phyloP scores from a whole-genome alignment of 2,797 vertebrate species.

The Linurgus olivaceus region DNA sequence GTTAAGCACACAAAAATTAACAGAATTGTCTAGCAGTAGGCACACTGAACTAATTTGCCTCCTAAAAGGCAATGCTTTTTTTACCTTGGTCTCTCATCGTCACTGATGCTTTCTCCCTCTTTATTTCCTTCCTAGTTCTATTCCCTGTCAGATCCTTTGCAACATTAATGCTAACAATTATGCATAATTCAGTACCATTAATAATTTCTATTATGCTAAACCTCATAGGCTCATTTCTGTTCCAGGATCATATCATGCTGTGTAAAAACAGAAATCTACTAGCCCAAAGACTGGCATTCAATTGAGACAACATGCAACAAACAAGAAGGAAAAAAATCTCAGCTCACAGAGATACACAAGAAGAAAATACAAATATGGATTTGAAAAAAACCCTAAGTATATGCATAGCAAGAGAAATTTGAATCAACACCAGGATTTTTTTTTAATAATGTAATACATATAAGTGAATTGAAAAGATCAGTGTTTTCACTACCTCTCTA shows the following conservation, averaged over 20 bases:
- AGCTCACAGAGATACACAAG: neutral
- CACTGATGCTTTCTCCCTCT: neutral
- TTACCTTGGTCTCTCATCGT: neutral
- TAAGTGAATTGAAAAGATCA: neutral
- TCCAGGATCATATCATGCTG: neutral
- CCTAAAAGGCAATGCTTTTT: neutral
- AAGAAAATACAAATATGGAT: neutral
- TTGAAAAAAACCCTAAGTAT: neutral
- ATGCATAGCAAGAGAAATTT: neutral
- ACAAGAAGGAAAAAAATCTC: neutral
- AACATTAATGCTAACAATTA: conserved; percentile 57
- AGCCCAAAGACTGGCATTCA: conserved; percentile 9
- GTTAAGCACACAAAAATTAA: neutral
- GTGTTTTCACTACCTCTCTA: neutral
- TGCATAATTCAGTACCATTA: conserved; percentile 55
- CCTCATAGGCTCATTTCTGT: neutral
- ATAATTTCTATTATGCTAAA: conserved; percentile 53
- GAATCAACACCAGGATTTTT: neutral
- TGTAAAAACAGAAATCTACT: conserved; percentile 11
- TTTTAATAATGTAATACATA: neutral
- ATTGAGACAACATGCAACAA: neutral
- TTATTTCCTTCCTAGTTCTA: neutral
- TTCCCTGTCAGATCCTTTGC: conserved; percentile 19
- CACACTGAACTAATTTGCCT: neutral
- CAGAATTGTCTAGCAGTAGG: neutral